phyloP scores from a whole-genome alignment of 2,888 invertebrate species.

The Scelioninae gen. 1 region DNA sequence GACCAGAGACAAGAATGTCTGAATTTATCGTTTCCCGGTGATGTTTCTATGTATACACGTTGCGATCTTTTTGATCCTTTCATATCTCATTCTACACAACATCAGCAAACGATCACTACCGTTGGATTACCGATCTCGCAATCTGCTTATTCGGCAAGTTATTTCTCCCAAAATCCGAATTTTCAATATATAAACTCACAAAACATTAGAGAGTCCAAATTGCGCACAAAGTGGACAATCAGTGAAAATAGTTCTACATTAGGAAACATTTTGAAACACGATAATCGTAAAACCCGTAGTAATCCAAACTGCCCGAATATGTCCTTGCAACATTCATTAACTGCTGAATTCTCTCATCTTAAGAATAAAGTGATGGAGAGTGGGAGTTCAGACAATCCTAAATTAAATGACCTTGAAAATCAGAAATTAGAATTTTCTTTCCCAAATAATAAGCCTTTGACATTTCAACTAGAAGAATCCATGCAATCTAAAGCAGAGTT shows the following conservation, averaged over 20 bases:
- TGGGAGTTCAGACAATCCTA: conserved; percentile 40
- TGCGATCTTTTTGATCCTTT: conserved; percentile 73
- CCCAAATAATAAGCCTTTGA: conserved; percentile 26
- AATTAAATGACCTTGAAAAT: conserved; percentile 66
- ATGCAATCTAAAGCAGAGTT: background rate
- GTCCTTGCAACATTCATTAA: conserved; percentile 75
- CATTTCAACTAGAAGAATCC: conserved; percentile 18
- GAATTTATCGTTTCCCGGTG: conserved; percentile 79
- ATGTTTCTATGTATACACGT: conserved; percentile 79
- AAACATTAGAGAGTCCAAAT: conserved; percentile 78
- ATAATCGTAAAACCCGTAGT: conserved; percentile 71
- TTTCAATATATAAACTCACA: conserved; percentile 68
- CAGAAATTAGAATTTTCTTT: conserved; percentile 60
- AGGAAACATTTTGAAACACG: conserved; percentile 64
- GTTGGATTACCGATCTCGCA: conserved; percentile 44
- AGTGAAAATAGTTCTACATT: conserved; percentile 74
- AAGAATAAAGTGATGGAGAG: conserved; percentile 77
- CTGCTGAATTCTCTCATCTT: conserved; percentile 78
- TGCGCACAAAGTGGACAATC: conserved; percentile 81
- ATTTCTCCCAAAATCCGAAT: conserved; percentile 67
- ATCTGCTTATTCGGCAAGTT: conserved; percentile 62
- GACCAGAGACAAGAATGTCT: conserved; percentile 71
- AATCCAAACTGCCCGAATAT: conserved; percentile 47
- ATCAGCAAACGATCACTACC: conserved; percentile 11
- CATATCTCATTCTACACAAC: conserved; percentile 22